Percentiles rank a stretch among this genome's conserved stretches.
These are phyloP conservation scores for Sebastes oblongus DNA, from an alignment of 2,797 vertebrate genomes.

Conservation along the genomic window DNA sequence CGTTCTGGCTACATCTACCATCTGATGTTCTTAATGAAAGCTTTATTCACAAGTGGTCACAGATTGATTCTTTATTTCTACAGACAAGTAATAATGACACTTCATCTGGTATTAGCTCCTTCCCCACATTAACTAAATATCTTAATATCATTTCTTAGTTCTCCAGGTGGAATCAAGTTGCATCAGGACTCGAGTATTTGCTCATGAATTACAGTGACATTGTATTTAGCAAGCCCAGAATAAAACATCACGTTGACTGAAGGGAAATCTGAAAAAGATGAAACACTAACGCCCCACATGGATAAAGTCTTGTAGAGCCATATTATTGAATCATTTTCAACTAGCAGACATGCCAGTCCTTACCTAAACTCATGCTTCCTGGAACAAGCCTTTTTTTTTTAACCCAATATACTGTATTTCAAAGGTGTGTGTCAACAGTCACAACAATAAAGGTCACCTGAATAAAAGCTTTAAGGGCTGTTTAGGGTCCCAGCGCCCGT, in stretches of 20 bases:
- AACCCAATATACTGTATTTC: too few species aligned
- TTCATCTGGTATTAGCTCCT: too few species aligned
- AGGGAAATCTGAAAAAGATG: background rate
- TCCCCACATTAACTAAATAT: background rate
- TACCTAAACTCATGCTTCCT: background rate
- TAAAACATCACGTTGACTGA: background rate
- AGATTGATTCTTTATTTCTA: background rate
- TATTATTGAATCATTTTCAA: background rate
- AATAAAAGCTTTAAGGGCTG: too few species aligned
- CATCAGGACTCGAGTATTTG: background rate
- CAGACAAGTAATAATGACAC: background rate
- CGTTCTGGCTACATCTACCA: background rate
- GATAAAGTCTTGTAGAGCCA: background rate
- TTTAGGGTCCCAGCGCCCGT: too few species aligned
- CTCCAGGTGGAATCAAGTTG: background rate
- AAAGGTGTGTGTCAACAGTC: too few species aligned
- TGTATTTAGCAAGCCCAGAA: too few species aligned
- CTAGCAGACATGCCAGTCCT: background rate
- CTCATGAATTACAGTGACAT: background rate
- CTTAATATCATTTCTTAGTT: background rate
- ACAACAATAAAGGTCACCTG: too few species aligned
- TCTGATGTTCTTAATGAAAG: background rate
- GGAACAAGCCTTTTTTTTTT: background rate
- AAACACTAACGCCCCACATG: background rate
- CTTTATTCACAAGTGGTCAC: background rate